Conservation (phyloP, 1,140 invertebrate species). For the Drosophila malerkotliana region DNA sequence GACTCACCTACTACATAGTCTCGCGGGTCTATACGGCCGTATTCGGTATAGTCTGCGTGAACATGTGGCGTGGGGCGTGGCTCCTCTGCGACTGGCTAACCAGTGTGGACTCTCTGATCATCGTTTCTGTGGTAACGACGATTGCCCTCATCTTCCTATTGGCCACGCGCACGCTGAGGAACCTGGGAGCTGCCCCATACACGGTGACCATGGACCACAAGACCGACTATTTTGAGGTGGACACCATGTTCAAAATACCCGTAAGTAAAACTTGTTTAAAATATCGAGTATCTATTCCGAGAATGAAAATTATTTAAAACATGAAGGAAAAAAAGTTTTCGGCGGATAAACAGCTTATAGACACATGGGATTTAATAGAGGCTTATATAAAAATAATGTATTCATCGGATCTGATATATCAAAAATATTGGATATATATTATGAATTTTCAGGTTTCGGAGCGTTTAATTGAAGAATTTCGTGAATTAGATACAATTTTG, state of each 20-base stretch:
- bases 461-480: too few species aligned
- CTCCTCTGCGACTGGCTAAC: slow-evolving; percentile 89
- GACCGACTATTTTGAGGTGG: slow-evolving; percentile 91
- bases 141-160: slow-evolving; percentile 88
- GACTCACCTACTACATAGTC: slow-evolving; percentile 88
- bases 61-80: slow-evolving; percentile 93
- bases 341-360: too few species aligned
- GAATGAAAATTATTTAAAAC: too few species aligned
- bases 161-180: slow-evolving; percentile 88
- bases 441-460: too few species aligned
- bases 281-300: not conserved
- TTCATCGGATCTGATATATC: too few species aligned
- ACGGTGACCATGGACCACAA: slow-evolving; percentile 89
- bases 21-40: slow-evolving; percentile 90
- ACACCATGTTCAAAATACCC: slow-evolving; percentile 91
- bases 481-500: too few species aligned
- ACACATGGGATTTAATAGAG: too few species aligned
- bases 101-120: slow-evolving; percentile 85
- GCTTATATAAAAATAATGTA: too few species aligned
- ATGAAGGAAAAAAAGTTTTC: too few species aligned
- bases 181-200: slow-evolving; percentile 92
- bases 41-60: slow-evolving; percentile 91
- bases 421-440: too few species aligned
- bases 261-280: slow-evolving; percentile 84
- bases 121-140: slow-evolving; percentile 86